phyloP scores from a whole-genome alignment of 2,797 vertebrate genomes.

The Pangasius macronema region DNA sequence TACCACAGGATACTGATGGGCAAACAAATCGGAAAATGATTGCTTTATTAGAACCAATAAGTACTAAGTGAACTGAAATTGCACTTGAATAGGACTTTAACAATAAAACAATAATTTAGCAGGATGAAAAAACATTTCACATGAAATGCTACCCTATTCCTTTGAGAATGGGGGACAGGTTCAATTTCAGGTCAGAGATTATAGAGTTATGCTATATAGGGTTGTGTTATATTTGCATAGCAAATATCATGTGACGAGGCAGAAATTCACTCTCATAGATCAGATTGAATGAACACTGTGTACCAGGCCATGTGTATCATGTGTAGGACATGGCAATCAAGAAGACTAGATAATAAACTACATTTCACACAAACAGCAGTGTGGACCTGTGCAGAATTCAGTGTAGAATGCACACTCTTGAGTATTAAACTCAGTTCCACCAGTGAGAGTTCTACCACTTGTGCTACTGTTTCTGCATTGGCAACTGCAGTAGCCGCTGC shows the following conservation, averaged over 20 bases:
- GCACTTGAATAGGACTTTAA: not conserved
- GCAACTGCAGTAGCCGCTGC: not conserved
- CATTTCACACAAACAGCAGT: not conserved
- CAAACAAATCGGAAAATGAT: not conserved
- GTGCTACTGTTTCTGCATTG: conserved; percentile 17
- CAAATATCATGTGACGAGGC: conserved; percentile 4
- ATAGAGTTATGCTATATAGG: conserved; percentile 10
- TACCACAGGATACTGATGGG: not conserved
- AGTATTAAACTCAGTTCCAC: not conserved
- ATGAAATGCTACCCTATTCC: not conserved
- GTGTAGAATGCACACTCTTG: not conserved
- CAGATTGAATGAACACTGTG: conserved; percentile 3
- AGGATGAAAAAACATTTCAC: not conserved
- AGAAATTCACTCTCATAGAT: conserved; percentile 8
- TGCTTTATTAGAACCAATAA: conserved; percentile 8
- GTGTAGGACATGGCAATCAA: not conserved
- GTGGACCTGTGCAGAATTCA: not conserved
- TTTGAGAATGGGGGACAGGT: not conserved
- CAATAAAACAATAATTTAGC: not conserved
- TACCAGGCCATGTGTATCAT: not conserved
- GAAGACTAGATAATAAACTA: not conserved
- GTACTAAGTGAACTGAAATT: not conserved
- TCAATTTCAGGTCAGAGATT: conserved; percentile 4
- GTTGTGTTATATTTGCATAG: conserved; percentile 8
- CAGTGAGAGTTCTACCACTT: not conserved